These are phyloP conservation scores for Diarsia rubi DNA, from an alignment of 2,888 invertebrate genomes.

Conservation along the genomic window DNA sequence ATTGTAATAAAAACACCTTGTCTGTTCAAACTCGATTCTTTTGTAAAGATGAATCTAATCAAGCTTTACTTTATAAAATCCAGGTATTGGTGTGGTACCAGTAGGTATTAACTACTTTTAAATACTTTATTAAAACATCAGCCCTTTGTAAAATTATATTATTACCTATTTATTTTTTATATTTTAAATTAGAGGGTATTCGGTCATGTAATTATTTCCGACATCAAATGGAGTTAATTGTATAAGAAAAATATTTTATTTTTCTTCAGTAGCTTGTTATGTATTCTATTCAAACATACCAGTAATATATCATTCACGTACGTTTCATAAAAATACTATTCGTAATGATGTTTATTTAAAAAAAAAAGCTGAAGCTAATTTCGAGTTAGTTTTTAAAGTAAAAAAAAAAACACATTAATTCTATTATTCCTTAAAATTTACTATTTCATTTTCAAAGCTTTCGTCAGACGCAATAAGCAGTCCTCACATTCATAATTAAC, in stretches of 20 bases:
- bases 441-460: neutral
- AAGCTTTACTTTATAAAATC: neutral
- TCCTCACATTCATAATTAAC: neutral
- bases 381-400: too few relatives aligned
- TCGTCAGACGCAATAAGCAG: neutral
- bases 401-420: too few relatives aligned
- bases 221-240: neutral
- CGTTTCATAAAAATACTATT: neutral
- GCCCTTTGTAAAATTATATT: neutral
- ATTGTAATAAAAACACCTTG: neutral
- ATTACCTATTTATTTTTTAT: neutral
- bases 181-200: neutral
- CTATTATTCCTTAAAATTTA: too few relatives aligned
- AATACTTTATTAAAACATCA: neutral
- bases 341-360: too few relatives aligned
- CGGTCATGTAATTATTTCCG: conserved; percentile 10
- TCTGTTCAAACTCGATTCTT: neutral
- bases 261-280: neutral
- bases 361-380: too few relatives aligned
- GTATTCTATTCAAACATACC: neutral
- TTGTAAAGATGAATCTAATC: neutral
- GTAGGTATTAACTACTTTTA: neutral
- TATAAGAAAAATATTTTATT: neutral
- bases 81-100: too few relatives aligned
- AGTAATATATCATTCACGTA: neutral